These are phyloP conservation scores for Drosophila nebulosa DNA, from an alignment of 1,140 invertebrate species.

Conservation along the genomic window DNA sequence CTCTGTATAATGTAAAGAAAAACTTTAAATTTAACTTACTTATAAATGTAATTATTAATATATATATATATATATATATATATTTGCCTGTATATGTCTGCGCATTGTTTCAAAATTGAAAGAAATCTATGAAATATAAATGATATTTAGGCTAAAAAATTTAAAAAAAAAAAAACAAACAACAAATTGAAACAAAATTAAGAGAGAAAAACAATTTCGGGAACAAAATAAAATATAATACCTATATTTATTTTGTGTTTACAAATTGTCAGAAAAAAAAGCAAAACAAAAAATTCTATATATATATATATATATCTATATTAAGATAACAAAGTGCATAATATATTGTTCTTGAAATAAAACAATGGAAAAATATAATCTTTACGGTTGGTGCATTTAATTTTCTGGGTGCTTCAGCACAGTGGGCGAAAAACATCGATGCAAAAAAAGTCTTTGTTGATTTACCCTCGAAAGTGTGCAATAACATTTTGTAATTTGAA, in stretches of 20 bases:
- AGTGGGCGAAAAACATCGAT: no score
- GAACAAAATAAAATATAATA: constrained; percentile 57
- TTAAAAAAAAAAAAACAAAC: constrained; percentile 51
- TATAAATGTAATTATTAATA: constrained; percentile 44
- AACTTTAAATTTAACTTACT: constrained; percentile 57
- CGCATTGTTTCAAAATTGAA: constrained; percentile 51
- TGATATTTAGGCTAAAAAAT: constrained; percentile 74
- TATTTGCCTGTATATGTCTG: constrained; percentile 33
- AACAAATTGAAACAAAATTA: constrained; percentile 25
- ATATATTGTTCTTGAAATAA: constrained; percentile 51
- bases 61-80: constrained; percentile 18
- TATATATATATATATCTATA: constrained; percentile 23
- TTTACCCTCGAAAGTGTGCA: no score
- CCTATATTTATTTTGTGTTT: constrained; percentile 72
- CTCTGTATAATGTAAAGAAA: constrained; percentile 26
- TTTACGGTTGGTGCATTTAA: background rate
- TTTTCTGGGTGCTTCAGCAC: background rate
- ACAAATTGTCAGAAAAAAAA: constrained; percentile 52
- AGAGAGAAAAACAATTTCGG: constrained; percentile 60
- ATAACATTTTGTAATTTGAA: no score
- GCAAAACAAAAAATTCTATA: constrained; percentile 2
- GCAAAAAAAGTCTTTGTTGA: no score
- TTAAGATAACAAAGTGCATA: constrained; percentile 26
- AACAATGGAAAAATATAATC: constrained; percentile 30
- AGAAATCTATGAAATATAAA: constrained; percentile 33